Base-by-base conservation (phyloP, 2,797 vertebrate genomes). In the Pseudochaenichthys georgianus region DNA sequence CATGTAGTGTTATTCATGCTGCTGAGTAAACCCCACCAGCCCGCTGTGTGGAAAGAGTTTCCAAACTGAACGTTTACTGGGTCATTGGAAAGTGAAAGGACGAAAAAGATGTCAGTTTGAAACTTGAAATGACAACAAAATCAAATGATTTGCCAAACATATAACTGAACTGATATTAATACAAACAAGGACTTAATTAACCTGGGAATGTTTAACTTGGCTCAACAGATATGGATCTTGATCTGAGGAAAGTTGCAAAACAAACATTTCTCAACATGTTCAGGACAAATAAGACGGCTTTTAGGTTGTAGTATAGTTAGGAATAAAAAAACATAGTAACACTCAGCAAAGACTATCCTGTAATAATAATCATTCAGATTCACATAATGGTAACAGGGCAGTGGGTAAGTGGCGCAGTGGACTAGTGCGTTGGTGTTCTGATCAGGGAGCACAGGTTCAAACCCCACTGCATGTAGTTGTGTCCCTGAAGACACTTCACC, bases 1-100 rank as follows among this genome's bases (percentile, higher is more conserved):
- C 2, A 21, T 11, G n/a, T 4, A 23, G 45, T 5, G 23, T 80
- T 64, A 73, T 64, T 83, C 60, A 75, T 51, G 48, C 48, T 60
- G 52, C 41, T 75, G 62, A 59, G 31, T 67, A 75, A 63, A 64
- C 9, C 16, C 3, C 17, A 47, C 13, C 23, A 59, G 19, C 28
- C 46, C 7, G 8, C 17, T 45, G 23, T 73, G 47, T 45, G 13
- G 69, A 9, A 69, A 73, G 16, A 61, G 19, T 50, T 34, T 63
- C 17, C 23, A 38, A 16, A 19, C 11, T 38, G 16, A 62, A 47
- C 38, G 11, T 45, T 31, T 34, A 13, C 7, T n/a, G n/a, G 19
- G 3, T 47, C 7, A 0, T 13, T 13, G 13, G 46, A 69, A 50
- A 51, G 17, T 51, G 45, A 60, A 51, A 0, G 2, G 4, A 28